Percentiles rank a stretch among this genome's conserved stretches.
phyloP scores from a whole-genome alignment of 2,888 invertebrate species.

The Calameuta filiformis region DNA sequence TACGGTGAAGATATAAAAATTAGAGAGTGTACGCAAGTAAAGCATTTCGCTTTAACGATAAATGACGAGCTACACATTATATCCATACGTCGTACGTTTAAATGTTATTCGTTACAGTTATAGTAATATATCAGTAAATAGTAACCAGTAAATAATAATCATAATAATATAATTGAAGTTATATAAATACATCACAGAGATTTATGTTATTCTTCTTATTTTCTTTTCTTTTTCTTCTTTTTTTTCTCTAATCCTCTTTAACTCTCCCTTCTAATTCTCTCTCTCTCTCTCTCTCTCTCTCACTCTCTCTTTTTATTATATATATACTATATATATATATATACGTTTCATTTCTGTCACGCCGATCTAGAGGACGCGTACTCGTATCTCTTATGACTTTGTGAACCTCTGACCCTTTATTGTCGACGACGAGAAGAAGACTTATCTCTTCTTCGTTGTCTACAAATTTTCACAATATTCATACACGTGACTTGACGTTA shows the following conservation, averaged over 20 bases:
- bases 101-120: conserved; percentile 28
- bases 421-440: background rate
- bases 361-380: background rate
- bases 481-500: background rate
- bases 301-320: background rate
- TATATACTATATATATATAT: background rate
- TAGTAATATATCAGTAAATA: conserved; percentile 33
- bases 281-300: conserved; percentile 1
- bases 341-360: background rate
- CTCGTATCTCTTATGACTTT: background rate
- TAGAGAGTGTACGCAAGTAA: conserved; percentile 14
- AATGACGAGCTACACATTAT: conserved; percentile 20
- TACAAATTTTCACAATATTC: background rate
- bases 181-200: conserved; percentile 58
- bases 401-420: background rate
- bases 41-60: conserved; percentile 14
- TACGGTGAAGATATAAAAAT: conserved; percentile 20
- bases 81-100: conserved; percentile 21
- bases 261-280: background rate
- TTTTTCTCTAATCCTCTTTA: conserved; percentile 7
- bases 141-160: conserved; percentile 29
- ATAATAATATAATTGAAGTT: conserved; percentile 42
- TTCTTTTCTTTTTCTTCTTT: conserved; percentile 17
- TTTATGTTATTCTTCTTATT: conserved; percentile 38
- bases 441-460: background rate